Evolutionary conservation across 1,140 invertebrate genomes (phyloP).

Genomic region (Trichonephila clavipes): DNA sequence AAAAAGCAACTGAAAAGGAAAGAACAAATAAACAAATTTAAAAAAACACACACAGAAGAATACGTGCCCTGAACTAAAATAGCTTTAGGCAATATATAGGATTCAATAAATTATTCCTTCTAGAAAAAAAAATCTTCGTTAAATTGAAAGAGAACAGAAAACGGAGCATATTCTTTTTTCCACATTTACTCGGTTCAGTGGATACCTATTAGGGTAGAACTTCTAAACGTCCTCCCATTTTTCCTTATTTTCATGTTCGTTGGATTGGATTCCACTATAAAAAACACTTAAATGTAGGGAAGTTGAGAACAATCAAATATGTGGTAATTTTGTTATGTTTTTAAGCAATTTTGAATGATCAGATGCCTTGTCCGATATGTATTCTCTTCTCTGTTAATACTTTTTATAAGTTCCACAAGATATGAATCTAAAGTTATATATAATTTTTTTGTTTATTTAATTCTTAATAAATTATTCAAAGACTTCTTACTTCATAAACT

Average conservation of each 20-base stretch:
- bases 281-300: neutral
- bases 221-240: neutral
- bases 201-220: constrained; percentile 12
- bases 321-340: neutral
- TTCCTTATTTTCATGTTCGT: neutral
- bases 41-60: neutral
- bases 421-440: too few relatives aligned
- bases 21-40: too few relatives aligned
- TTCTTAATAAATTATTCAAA: neutral
- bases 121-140: neutral
- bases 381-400: neutral
- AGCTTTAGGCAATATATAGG: neutral
- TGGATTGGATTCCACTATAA: neutral
- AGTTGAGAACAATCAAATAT: neutral
- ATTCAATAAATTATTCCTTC: constrained; percentile 8
- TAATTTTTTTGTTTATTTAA: neutral
- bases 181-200: neutral
- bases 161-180: neutral
- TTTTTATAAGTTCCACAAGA: neutral
- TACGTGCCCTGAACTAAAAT: neutral
- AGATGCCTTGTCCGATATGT: neutral
- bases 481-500: neutral
- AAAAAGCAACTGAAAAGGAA: too few relatives aligned
- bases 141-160: neutral
- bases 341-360: too few relatives aligned